A percentile compares a stretch with the other conserved stretches of the same genome.
Evolutionary conservation across 1,140 invertebrate species (phyloP).

Genomic region (Drosophila nigrodunni): DNA sequence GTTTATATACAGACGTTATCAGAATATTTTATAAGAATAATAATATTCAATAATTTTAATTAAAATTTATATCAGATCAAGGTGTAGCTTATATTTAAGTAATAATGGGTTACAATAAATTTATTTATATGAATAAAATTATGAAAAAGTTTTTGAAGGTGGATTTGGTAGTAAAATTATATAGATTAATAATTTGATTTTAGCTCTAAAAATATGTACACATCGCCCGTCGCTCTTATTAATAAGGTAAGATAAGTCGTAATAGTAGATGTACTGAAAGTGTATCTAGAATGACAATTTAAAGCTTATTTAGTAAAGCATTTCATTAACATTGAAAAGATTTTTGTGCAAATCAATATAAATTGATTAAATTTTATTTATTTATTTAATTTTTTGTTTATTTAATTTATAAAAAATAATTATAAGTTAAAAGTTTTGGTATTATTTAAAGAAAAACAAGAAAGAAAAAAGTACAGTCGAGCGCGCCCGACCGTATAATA

Average conservation of each 20-base stretch:
- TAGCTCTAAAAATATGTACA: constrained; percentile 86
- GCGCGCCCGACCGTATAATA: too few species aligned
- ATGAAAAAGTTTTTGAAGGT: constrained; percentile 84
- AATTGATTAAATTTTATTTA: constrained; percentile 34
- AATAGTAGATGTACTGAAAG: constrained; percentile 90
- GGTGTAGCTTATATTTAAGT: constrained; percentile 85
- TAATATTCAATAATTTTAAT: constrained; percentile 85
- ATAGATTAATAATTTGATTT: constrained; percentile 85
- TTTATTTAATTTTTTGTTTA: constrained; percentile 85
- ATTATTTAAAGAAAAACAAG: constrained; percentile 85
- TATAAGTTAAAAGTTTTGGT: constrained; percentile 82
- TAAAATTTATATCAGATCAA: constrained; percentile 86
- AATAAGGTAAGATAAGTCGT: constrained; percentile 86
- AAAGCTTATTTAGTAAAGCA: constrained; percentile 84
- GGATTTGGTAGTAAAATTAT: constrained; percentile 86
- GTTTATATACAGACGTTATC: constrained; percentile 86
- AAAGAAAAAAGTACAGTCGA: too few species aligned
- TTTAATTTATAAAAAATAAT: constrained; percentile 85
- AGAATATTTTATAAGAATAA: constrained; percentile 85
- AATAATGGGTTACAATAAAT: constrained; percentile 86
- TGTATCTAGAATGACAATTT: constrained; percentile 86
- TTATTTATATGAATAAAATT: constrained; percentile 77
- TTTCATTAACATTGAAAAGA: constrained; percentile 41
- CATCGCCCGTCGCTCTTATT: constrained; percentile 35
- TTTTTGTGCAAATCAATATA: constrained; percentile 38